Percentiles rank a stretch among this genome's conserved stretches.
Evolutionary conservation across 37 sponge, comb jelly and placozoan species (phyloP).

Genomic region (Chondrilla cf. caribensis): DNA sequence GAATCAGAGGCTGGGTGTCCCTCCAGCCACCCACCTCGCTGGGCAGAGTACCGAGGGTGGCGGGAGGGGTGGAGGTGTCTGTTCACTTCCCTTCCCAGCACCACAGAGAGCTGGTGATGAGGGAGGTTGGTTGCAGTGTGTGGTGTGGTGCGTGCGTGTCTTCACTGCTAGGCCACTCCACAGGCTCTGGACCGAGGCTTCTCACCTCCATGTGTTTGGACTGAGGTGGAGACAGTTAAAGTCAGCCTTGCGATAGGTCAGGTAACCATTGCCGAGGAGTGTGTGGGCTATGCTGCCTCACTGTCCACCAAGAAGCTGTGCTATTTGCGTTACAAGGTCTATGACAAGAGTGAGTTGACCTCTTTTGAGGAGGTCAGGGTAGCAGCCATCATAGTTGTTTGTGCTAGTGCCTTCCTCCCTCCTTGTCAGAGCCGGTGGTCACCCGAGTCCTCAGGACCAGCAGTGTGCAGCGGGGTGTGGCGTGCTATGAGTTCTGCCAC

Average conservation of each 20-base stretch:
- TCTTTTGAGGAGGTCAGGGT: not conserved
- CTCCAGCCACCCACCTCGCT: not conserved
- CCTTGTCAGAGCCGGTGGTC: not conserved
- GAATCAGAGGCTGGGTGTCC: conserved; percentile 66
- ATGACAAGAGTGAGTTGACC: conserved; percentile 39
- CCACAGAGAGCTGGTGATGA: conserved; percentile 41
- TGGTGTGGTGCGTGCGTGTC: not conserved
- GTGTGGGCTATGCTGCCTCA: not conserved
- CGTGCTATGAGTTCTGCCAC: conserved; percentile 39
- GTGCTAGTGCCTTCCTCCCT: not conserved
- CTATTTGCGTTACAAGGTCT: conserved; percentile 65
- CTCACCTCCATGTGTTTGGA: conserved; percentile 22
- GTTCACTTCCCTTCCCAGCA: conserved; percentile 36
- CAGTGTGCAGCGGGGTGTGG: not conserved
- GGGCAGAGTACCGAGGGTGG: not conserved
- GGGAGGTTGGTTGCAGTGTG: not conserved
- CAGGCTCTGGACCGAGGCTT: not conserved
- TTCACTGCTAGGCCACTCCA: not conserved
- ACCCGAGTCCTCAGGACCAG: not conserved
- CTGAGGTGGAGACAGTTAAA: not conserved
- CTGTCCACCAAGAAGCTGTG: conserved; percentile 26
- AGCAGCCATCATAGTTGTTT: not conserved
- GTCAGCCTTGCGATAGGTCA: conserved; percentile 22
- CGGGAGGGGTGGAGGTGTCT: conserved; percentile 70
- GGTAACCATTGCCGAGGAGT: conserved; percentile 1